These are phyloP conservation scores for Formicarius rufipectus DNA, from an alignment of 2,113 vertebrate genomes.

Conservation along the genomic window DNA sequence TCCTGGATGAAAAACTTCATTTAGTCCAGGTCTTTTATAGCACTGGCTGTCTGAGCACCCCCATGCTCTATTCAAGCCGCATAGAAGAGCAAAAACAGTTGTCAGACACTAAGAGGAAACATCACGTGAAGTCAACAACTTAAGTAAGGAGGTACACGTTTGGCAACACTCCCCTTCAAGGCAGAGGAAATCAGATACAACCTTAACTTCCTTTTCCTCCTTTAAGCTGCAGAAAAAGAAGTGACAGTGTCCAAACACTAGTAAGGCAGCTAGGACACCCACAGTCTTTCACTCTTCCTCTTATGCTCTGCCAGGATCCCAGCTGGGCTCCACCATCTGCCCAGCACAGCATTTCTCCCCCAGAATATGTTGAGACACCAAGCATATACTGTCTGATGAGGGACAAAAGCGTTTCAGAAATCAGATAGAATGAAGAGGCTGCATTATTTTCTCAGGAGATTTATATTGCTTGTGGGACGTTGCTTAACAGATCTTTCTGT, in stretches of 20 bases:
- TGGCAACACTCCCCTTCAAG: background rate
- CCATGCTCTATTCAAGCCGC: background rate
- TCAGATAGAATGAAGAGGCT: background rate
- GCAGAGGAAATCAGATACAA: background rate
- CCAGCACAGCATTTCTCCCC: background rate
- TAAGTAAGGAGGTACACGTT: background rate
- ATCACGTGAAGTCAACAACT: background rate
- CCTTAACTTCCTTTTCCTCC: background rate
- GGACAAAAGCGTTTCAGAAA: conserved; percentile 10
- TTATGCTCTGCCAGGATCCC: background rate
- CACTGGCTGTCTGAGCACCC: background rate
- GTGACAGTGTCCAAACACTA: background rate
- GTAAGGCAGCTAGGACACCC: background rate
- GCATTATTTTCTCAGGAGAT: conserved; percentile 54
- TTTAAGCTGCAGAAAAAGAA: background rate
- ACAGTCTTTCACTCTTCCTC: background rate
- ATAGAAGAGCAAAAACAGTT: background rate
- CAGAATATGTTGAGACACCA: background rate
- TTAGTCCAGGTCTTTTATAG: background rate
- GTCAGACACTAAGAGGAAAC: background rate
- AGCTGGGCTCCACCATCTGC: background rate
- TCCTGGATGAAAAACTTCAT: background rate
- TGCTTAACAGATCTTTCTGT: conserved; percentile 43
- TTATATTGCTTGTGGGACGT: conserved; percentile 25
- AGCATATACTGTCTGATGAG: fast-evolving